Evolutionary conservation across 1,140 invertebrate genomes (phyloP).

Genomic region (Sipha flava): DNA sequence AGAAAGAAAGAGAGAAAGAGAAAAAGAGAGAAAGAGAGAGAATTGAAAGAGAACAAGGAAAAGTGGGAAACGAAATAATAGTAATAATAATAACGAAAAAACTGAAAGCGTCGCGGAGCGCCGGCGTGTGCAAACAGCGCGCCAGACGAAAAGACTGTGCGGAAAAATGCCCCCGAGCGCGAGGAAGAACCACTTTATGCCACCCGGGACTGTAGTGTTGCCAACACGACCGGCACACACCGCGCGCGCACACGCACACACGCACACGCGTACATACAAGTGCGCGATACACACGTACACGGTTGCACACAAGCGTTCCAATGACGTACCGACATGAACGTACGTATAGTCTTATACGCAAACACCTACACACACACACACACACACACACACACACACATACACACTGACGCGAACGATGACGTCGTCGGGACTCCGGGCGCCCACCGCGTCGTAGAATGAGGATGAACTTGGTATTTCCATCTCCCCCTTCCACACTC

Average conservation of each 20-base stretch:
- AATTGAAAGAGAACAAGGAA: too few relatives aligned
- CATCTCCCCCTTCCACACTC: too few relatives aligned
- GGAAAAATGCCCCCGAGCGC: conserved; percentile 31
- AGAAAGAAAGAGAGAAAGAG: not conserved
- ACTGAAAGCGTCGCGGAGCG: conserved; percentile 25
- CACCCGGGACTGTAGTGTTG: conserved; percentile 27
- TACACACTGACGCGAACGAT: not conserved
- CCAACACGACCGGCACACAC: conserved; percentile 2
- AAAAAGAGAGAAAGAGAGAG: too few relatives aligned
- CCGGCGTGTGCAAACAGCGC: conserved; percentile 29
- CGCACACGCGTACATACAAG: not conserved
- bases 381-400: not conserved
- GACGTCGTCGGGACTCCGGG: not conserved
- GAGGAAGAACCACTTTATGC: conserved; percentile 29
- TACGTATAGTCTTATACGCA: too few relatives aligned
- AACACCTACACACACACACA: too few relatives aligned
- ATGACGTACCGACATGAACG: too few relatives aligned
- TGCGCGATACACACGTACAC: not conserved
- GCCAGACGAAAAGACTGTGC: conserved; percentile 32
- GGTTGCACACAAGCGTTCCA: too few relatives aligned
- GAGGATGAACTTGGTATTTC: conserved; percentile 12
- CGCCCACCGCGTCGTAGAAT: not conserved
- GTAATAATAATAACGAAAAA: not conserved
- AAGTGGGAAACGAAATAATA: not conserved
- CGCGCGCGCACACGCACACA: not conserved